Percentiles rank a stretch among this genome's conserved stretches.
phyloP scores from a whole-genome alignment of 2,888 invertebrate species.

The Chalcosyrphus nemorum region DNA sequence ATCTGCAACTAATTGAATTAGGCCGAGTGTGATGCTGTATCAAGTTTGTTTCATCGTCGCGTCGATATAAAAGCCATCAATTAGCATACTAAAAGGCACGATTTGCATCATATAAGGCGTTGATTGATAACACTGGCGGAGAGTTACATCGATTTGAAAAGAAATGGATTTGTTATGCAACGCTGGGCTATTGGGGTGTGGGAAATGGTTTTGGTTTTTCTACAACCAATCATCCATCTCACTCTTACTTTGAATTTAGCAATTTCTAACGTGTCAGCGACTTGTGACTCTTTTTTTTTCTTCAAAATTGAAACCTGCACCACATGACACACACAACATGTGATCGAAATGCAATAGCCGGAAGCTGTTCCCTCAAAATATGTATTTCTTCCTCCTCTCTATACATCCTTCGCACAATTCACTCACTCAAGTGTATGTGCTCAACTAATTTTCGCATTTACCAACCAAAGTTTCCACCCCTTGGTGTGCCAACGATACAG shows the following conservation, averaged over 20 bases:
- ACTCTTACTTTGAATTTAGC: no score
- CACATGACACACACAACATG: slow-evolving; percentile 56
- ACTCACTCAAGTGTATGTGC: slow-evolving; percentile 57
- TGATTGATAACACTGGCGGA: neutral
- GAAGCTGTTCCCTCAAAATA: slow-evolving; percentile 47
- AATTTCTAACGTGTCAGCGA: slow-evolving; percentile 2
- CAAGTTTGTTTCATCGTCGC: slow-evolving; percentile 30
- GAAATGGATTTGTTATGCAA: slow-evolving; percentile 14
- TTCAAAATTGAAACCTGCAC: slow-evolving; percentile 50
- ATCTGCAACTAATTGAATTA: slow-evolving; percentile 58
- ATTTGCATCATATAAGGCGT: slow-evolving; percentile 37
- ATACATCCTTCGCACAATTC: slow-evolving; percentile 26
- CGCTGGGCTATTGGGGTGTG: neutral
- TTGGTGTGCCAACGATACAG: slow-evolving; percentile 53
- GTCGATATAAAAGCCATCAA: neutral
- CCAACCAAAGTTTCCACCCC: slow-evolving; percentile 54
- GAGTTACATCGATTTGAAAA: slow-evolving; percentile 1
- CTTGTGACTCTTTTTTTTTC: slow-evolving; percentile 41
- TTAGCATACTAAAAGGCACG: slow-evolving; percentile 26
- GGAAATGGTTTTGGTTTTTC: no score
- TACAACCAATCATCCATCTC: no score
- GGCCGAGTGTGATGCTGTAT: slow-evolving; percentile 13
- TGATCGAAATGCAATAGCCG: slow-evolving; percentile 61
- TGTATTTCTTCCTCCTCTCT: neutral
- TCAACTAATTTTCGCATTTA: slow-evolving; percentile 64